These are phyloP conservation scores for Chorisops tibialis DNA, from an alignment of 2,888 invertebrate species.

Conservation along the genomic window DNA sequence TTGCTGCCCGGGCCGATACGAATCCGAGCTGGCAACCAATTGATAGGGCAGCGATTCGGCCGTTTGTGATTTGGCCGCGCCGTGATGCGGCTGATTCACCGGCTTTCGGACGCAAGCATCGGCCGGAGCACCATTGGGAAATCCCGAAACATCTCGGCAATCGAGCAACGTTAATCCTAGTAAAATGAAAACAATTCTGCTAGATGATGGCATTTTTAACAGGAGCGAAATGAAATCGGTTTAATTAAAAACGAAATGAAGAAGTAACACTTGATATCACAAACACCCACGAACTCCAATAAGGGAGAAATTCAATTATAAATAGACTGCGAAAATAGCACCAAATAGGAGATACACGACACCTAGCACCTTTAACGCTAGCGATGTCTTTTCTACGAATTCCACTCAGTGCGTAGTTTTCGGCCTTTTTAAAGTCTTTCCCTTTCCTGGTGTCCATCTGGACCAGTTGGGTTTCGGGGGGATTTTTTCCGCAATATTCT, in stretches of 20 bases:
- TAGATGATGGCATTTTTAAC: neutral
- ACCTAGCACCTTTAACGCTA: neutral
- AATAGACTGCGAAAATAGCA: neutral
- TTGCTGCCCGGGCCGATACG: conserved; percentile 65
- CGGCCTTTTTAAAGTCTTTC: conserved; percentile 26
- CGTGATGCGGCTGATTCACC: conserved; percentile 72
- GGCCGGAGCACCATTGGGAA: conserved; percentile 79
- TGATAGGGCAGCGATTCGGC: conserved; percentile 64
- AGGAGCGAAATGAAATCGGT: neutral
- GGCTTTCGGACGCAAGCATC: conserved; percentile 75
- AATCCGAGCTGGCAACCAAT: conserved; percentile 62
- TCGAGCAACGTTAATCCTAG: conserved; percentile 47
- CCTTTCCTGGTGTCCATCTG: conserved; percentile 15
- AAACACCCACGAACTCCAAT: no score
- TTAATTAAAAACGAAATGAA: neutral
- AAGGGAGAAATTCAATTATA: neutral
- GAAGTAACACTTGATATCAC: neutral
- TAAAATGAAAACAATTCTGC: conserved; percentile 41
- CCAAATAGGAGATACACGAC: neutral
- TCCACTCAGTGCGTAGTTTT: neutral
- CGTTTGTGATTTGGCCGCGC: conserved; percentile 67
- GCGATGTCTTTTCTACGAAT: neutral
- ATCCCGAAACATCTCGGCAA: conserved; percentile 54
- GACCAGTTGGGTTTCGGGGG: neutral
- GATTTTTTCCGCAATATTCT: neutral